Evolutionary conservation across 2,888 invertebrate genomes (phyloP).

Genomic region (Tenthredo amoena): DNA sequence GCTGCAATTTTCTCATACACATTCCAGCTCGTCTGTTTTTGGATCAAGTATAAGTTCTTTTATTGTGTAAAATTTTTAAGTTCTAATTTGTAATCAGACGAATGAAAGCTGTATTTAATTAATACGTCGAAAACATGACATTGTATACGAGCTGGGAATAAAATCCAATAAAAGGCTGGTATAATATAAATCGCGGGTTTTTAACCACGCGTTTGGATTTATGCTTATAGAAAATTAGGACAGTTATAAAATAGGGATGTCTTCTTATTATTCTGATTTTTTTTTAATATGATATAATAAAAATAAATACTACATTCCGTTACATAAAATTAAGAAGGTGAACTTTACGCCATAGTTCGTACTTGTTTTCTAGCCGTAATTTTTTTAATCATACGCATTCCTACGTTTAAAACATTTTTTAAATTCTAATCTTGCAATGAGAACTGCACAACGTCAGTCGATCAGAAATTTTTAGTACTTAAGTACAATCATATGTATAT

Average conservation of each 20-base stretch:
- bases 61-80: background rate
- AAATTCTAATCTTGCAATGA: background rate
- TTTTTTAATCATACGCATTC: background rate
- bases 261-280: background rate
- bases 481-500: constrained; percentile 36
- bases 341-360: constrained; percentile 15
- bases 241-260: constrained; percentile 41
- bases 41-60: background rate
- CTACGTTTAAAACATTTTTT: background rate
- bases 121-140: background rate
- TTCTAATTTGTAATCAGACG: background rate
- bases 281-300: constrained; percentile 41
- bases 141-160: background rate
- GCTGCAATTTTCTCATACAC: background rate
- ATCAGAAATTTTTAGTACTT: constrained; percentile 36
- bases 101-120: background rate
- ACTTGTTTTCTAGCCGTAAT: constrained; percentile 5
- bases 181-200: background rate
- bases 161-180: constrained; percentile 17
- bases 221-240: constrained; percentile 11
- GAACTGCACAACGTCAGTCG: constrained; percentile 25
- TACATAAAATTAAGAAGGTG: constrained; percentile 41
- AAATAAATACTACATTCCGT: constrained; percentile 49
- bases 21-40: background rate
- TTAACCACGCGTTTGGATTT: background rate